Evolutionary conservation across 2,113 vertebrate species (phyloP).

Genomic region (Hemibagrus wyckioides): DNA sequence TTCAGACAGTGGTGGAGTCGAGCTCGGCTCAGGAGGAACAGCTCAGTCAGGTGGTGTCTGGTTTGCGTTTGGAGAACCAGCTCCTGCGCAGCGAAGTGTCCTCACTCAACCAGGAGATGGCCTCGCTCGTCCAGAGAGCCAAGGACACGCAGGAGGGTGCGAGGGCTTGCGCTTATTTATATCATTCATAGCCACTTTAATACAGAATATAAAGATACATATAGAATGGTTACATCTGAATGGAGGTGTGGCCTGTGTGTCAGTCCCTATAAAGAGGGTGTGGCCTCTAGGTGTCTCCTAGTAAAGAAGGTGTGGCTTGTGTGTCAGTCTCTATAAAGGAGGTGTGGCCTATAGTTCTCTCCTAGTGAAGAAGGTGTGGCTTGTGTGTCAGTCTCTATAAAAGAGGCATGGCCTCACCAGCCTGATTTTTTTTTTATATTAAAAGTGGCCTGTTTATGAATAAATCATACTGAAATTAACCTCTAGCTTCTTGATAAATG

Average conservation of each 20-base stretch:
- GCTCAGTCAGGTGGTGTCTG: constrained; percentile 86
- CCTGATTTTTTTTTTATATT: not conserved
- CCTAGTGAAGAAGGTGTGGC: not conserved
- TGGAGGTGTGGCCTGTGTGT: not conserved
- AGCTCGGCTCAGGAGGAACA: constrained; percentile 59
- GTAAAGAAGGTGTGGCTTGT: not conserved
- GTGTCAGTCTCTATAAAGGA: not conserved
- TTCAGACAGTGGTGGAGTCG: constrained; percentile 56
- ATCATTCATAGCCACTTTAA: not conserved
- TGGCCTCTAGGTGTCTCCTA: not conserved
- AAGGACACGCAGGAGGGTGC: constrained; percentile 93
- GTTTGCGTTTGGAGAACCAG: constrained; percentile 94
- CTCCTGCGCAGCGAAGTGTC: constrained; percentile 90
- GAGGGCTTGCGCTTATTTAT: not conserved
- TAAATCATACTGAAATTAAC: not conserved
- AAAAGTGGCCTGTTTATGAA: not conserved
- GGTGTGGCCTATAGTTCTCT: not conserved
- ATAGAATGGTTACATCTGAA: not conserved
- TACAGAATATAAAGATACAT: not conserved
- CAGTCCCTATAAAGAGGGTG: not conserved
- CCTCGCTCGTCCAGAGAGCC: constrained; percentile 87
- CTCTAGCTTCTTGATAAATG: not conserved
- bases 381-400: not conserved
- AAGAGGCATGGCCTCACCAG: not conserved
- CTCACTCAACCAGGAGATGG: constrained; percentile 98